These are phyloP conservation scores for Coleophora deauratella DNA, from an alignment of 2,888 invertebrate species.

Conservation along the genomic window DNA sequence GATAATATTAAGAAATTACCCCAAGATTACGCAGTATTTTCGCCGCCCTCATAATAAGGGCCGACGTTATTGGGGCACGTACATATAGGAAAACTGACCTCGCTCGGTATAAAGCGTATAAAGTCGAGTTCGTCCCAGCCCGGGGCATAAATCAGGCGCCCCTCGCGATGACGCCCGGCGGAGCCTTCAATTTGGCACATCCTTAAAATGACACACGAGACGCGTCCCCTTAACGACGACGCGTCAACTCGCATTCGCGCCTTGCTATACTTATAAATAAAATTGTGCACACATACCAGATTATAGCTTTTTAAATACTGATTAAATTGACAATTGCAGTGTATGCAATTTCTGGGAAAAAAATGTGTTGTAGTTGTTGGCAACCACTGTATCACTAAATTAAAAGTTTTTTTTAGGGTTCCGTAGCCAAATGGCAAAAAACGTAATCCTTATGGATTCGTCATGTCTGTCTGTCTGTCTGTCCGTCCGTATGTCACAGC, in stretches of 20 bases:
- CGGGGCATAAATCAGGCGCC: slow-evolving; percentile 67
- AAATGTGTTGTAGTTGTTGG: no score
- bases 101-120: slow-evolving; percentile 57
- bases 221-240: slow-evolving; percentile 60
- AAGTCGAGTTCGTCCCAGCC: slow-evolving; percentile 40
- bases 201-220: slow-evolving; percentile 75
- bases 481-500: no score
- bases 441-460: no score
- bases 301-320: no score
- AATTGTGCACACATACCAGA: slow-evolving; percentile 38
- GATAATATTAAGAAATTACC: slow-evolving; percentile 16
- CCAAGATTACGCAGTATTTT: slow-evolving; percentile 30
- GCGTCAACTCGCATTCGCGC: slow-evolving; percentile 49
- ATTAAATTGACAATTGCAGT: no score
- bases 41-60: slow-evolving; percentile 37
- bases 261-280: slow-evolving; percentile 33
- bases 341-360: no score
- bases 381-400: no score
- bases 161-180: slow-evolving; percentile 62
- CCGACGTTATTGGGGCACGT: slow-evolving; percentile 40
- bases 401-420: no score
- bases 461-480: no score
- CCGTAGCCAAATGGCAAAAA: no score
- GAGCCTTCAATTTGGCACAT: slow-evolving; percentile 75
- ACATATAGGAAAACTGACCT: slow-evolving; percentile 63